Evolutionary conservation across 2,113 vertebrate species (phyloP), one percentile per base, ranked within the genome.

Genomic region (Rhagologus leucostigma): DNA sequence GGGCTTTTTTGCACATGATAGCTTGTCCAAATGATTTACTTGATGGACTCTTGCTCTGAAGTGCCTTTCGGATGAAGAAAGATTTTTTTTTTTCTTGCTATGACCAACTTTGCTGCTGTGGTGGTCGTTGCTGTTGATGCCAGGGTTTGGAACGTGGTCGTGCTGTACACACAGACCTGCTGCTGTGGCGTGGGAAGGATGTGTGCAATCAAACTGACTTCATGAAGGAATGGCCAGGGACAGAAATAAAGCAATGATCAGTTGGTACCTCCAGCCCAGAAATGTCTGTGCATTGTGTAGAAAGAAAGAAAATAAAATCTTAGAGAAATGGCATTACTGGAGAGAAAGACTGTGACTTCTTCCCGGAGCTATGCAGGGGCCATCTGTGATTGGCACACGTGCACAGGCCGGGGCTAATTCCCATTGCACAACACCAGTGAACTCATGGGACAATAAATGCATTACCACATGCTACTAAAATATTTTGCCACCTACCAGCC

Each of bases 401-500:
- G 6, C 49, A 49, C 23, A 33, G 18, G 49, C 53, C 17, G 7
- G 22, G 18, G 22, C 7, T n/a, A 15, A 84, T 9, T 89, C 42
- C 22, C 46, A 7, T 29, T 60, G 52, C 22, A 32, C 59, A 44
- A 1, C n/a, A 50, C 17, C 52, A 20, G 26, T 37, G 44, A 53
- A 24, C 22, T 83, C 21, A 9, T 1, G 1, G 46, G 20, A 56
- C 62, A 84, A 13, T 7, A 79, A 78, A 74, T 46, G 33, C 13
- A 9, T 67, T 3, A 2, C 32, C n/a, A 12, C 5, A 1, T 44
- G 21, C 17, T 42, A 1, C 5, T 35, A 2, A 63, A 3, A 10
- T 53, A 0, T 33, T 70, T 35, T 64, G 16, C 42, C 35, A 39
- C 24, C 4, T 44, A 7, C 15, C 41, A 22, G 16, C 11, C 10